These are phyloP conservation scores for Dendrolimus punctatus DNA, from an alignment of 1,140 invertebrate genomes.

Conservation along the genomic window DNA sequence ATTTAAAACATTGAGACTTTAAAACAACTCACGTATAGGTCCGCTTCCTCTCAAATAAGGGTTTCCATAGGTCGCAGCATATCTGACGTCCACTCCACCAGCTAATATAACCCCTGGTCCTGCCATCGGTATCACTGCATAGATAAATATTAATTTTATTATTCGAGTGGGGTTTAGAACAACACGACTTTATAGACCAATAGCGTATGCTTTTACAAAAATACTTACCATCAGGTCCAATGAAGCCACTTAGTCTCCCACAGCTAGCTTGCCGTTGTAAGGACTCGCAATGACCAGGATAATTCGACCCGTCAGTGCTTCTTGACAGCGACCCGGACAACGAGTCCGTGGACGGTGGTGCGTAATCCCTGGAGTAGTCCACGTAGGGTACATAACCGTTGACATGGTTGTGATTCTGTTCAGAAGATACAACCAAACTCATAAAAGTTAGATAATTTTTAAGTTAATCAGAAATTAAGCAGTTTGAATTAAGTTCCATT, in stretches of 20 bases:
- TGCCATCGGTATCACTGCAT: slow-evolving; percentile 50
- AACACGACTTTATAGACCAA: too few species aligned
- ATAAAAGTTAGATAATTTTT: too few species aligned
- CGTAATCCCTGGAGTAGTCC: slow-evolving; percentile 88
- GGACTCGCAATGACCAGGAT: slow-evolving; percentile 44
- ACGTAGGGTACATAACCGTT: slow-evolving; percentile 93
- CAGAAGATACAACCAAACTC: slow-evolving; percentile 5
- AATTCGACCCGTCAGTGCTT: slow-evolving; percentile 46
- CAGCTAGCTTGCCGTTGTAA: slow-evolving; percentile 47
- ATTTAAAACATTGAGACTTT: too few species aligned
- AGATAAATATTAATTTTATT: slow-evolving; percentile 5
- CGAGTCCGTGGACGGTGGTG: slow-evolving; percentile 74
- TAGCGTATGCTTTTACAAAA: too few species aligned
- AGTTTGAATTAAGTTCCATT: too few species aligned
- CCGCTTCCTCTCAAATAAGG: slow-evolving; percentile 80
- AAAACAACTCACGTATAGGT: slow-evolving; percentile 32
- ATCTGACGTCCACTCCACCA: slow-evolving; percentile 84
- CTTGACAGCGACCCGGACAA: slow-evolving; percentile 43
- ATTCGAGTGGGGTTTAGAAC: too few species aligned
- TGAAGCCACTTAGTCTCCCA: slow-evolving; percentile 38
- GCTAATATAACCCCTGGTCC: slow-evolving; percentile 39
- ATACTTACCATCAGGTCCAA: slow-evolving; percentile 51
- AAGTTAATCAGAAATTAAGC: too few species aligned
- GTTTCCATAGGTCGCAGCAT: slow-evolving; percentile 91
- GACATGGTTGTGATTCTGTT: slow-evolving; percentile 84